Conservation (phyloP, 37 sponge, comb jelly and placozoan species). For the Hexactinellida sp. region DNA sequence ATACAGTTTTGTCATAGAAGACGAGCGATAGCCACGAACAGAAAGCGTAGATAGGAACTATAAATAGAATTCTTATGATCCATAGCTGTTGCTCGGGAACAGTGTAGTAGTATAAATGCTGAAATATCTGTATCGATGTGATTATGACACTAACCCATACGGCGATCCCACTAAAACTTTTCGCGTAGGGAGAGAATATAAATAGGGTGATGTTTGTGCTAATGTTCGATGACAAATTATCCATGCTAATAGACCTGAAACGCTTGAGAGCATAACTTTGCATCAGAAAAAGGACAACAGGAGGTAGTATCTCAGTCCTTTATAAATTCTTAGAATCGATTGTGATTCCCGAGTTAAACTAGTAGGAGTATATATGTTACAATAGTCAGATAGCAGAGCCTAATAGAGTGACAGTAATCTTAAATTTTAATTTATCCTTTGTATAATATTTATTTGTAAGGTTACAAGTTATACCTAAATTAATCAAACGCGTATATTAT, state of each 20-base stretch:
- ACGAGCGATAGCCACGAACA: constrained; percentile 90
- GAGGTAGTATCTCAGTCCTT: too few species aligned
- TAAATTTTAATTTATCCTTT: too few species aligned
- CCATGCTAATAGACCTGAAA: not conserved
- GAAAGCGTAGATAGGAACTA: constrained; percentile 89
- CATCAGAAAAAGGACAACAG: not conserved
- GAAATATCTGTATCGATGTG: constrained; percentile 63
- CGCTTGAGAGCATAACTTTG: not conserved
- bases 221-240: not conserved
- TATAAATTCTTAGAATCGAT: too few species aligned
- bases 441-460: too few species aligned
- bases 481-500: too few species aligned
- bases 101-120: constrained; percentile 73
- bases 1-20: constrained; percentile 49
- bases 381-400: too few species aligned
- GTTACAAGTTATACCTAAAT: too few species aligned
- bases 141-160: constrained; percentile 7
- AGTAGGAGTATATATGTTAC: too few species aligned
- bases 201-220: not conserved
- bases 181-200: not conserved
- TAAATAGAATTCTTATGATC: constrained; percentile 92
- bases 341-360: too few species aligned
- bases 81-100: constrained; percentile 85
- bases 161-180: not conserved
- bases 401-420: too few species aligned